A percentile compares a stretch with the other conserved stretches of the same genome.
phyloP scores from a whole-genome alignment of 2,888 invertebrate genomes.

The Fragum fragum region DNA sequence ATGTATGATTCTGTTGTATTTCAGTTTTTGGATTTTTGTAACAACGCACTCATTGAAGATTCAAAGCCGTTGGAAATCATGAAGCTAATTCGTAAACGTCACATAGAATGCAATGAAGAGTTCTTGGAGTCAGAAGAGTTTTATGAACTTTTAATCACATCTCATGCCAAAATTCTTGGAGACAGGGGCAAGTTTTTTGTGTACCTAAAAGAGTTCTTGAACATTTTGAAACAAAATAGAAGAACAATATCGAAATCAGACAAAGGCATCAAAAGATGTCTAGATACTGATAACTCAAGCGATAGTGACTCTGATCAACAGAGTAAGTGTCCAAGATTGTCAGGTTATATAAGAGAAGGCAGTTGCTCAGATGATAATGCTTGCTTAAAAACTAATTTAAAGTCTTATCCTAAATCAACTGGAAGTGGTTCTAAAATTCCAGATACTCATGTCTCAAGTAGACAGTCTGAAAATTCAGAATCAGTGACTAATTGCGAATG shows the following conservation, averaged over 20 bases:
- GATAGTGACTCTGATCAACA: slow-evolving; percentile 13
- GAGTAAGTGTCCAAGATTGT: not conserved
- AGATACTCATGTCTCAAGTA: too few species aligned
- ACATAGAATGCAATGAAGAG: slow-evolving; percentile 70
- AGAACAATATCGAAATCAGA: not conserved
- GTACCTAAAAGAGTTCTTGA: slow-evolving; percentile 76
- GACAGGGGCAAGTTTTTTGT: slow-evolving; percentile 74
- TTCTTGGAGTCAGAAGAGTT: slow-evolving; percentile 74
- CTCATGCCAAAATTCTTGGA: slow-evolving; percentile 67
- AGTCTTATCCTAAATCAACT: not conserved
- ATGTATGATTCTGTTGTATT: not conserved
- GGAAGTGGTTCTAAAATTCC: not conserved
- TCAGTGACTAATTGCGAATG: too few species aligned
- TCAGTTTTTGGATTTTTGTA: slow-evolving; percentile 23
- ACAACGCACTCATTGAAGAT: slow-evolving; percentile 9
- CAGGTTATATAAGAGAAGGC: not conserved
- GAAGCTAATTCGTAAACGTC: slow-evolving; percentile 73
- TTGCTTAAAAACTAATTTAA: not conserved
- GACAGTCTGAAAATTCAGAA: too few species aligned
- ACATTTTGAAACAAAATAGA: slow-evolving; percentile 72
- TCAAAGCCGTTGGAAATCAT: slow-evolving; percentile 15
- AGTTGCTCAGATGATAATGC: not conserved
- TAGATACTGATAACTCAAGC: slow-evolving; percentile 12
- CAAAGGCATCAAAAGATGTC: not conserved
- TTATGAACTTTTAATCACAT: slow-evolving; percentile 56